Conservation (phyloP, 2,113 vertebrate genomes). For the Rostratula benghalensis region DNA sequence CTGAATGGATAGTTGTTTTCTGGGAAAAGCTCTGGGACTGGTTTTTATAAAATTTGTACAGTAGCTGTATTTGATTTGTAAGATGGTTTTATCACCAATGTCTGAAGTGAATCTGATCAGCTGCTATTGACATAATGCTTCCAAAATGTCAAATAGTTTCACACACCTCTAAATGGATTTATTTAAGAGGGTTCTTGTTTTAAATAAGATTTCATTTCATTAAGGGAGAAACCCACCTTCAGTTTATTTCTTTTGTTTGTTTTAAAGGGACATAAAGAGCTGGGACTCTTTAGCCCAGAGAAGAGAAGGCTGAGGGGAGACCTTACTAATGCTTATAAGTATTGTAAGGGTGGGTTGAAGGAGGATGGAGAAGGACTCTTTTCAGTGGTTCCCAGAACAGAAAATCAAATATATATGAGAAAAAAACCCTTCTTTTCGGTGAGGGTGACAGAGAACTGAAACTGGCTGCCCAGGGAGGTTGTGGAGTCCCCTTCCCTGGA, state of each 20-base stretch:
- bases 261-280: not conserved
- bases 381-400: too few species aligned
- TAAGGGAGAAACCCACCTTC: not conserved
- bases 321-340: too few species aligned
- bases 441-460: too few species aligned
- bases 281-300: too few species aligned
- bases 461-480: too few species aligned
- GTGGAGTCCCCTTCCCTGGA: too few species aligned
- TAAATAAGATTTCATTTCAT: not conserved
- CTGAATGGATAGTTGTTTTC: not conserved
- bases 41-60: not conserved
- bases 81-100: not conserved
- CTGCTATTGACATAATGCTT: not conserved
- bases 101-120: not conserved
- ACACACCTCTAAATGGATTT: not conserved
- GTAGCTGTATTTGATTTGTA: not conserved
- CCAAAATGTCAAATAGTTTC: not conserved
- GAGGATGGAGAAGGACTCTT: too few species aligned
- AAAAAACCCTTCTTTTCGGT: too few species aligned
- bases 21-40: not conserved
- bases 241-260: not conserved
- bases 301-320: too few species aligned
- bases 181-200: not conserved
- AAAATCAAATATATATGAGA: too few species aligned
- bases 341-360: too few species aligned